These are phyloP conservation scores for Drosophila ananassae DNA, from an alignment of 1,140 invertebrate species.

Conservation along the genomic window DNA sequence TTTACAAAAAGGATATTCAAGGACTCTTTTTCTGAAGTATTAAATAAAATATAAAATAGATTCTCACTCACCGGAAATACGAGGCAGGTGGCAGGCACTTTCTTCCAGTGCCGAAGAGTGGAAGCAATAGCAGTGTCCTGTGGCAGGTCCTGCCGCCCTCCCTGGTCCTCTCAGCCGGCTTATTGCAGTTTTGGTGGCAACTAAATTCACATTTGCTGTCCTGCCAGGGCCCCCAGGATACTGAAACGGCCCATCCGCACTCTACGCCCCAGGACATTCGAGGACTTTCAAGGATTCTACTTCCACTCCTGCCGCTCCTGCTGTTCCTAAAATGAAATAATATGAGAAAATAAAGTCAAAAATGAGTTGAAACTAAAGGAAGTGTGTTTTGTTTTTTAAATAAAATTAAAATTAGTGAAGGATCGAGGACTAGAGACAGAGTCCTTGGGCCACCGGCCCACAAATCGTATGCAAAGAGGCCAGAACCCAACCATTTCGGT, in stretches of 20 bases:
- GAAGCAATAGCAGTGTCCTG: slow-evolving; percentile 47
- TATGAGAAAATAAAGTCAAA: background rate
- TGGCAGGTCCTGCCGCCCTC: background rate
- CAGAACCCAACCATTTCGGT: slow-evolving; percentile 6
- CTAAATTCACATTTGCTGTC: slow-evolving; percentile 75
- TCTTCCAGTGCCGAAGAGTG: slow-evolving; percentile 11
- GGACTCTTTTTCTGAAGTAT: too few relatives aligned
- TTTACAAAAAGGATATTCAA: too few relatives aligned
- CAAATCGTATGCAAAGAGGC: slow-evolving; percentile 8
- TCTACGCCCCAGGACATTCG: background rate
- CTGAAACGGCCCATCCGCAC: slow-evolving; percentile 28
- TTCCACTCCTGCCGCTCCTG: too few relatives aligned
- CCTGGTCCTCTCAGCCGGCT: background rate
- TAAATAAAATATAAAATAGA: too few relatives aligned
- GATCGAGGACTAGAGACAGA: too few relatives aligned
- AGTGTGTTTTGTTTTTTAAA: too few relatives aligned
- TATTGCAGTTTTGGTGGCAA: slow-evolving; percentile 59
- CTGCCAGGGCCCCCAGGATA: slow-evolving; percentile 27
- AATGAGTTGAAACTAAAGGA: too few relatives aligned
- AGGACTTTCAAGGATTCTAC: background rate
- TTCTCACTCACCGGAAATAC: background rate
- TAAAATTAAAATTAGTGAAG: too few relatives aligned
- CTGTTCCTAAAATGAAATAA: background rate
- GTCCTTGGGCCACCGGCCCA: too few relatives aligned
- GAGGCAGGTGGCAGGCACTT: background rate